Base-by-base conservation (phyloP, 2,797 vertebrate genomes). In the Parauchenoglanis punctatus region DNA sequence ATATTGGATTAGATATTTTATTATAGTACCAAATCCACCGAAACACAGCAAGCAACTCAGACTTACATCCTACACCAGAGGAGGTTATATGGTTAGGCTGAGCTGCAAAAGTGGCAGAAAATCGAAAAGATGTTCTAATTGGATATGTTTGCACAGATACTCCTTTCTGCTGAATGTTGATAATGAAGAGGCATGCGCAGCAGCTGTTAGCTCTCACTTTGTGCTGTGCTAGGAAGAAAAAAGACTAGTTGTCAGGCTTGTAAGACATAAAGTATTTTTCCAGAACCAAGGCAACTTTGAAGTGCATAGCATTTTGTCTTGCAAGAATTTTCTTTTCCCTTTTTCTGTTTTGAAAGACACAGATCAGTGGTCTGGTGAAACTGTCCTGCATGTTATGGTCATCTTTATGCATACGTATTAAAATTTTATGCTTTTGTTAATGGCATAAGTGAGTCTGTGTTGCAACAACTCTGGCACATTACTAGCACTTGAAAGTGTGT, bases 111-210 rank as follows among this genome's bases (percentile, higher is more conserved):
- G 94, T 90, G 91, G 93, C 93, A 92, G 91, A 92, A 93, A 95
- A 95, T 95, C 40, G 91, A 95, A 95, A 92, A 92, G 89, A 89
- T 90, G 93, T 92, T 93, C 94, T 96, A 96, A 96, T 96, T 94
- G 92, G 95, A 80, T 59, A 96, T 93, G 94, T 96, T 94, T 95
- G 92, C 92, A 91, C 93, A 91, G 93, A 94, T 90, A 35, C 87
- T 87, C 58, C 91, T 91, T 91, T 92, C 91, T 91, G 92, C 93
- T 94, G 94, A 94, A 96, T 95, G 91, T 91, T 93, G 95, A 95
- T 94, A 93, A 95, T 94, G 92, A 93, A 92, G 93, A 92, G 92
- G 91, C 92, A 92, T 93, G 92, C 90, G 90, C 92, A 90, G 93
- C 93, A 91, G 91, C 92, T 92, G 94, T 95, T 95, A 94, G 93